phyloP scores from a whole-genome alignment of 2,797 vertebrate species.

The Argya squamiceps region DNA sequence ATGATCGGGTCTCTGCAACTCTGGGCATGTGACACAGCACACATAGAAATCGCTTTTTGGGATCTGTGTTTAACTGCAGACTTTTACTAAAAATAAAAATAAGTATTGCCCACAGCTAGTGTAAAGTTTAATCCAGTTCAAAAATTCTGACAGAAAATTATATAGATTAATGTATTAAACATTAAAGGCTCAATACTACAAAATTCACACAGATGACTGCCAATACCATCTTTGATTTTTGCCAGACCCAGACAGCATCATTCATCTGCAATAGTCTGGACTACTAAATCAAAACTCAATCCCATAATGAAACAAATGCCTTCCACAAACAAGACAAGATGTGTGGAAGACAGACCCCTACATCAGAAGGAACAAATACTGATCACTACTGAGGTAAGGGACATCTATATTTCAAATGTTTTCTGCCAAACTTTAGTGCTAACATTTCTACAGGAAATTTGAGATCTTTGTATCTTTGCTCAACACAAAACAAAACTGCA shows the following conservation, averaged over 20 bases:
- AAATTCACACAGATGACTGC: background rate
- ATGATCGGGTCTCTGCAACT: background rate
- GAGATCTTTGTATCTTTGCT: background rate
- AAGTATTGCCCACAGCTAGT: background rate
- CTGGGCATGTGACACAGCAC: background rate
- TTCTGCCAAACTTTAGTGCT: background rate
- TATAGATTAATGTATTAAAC: background rate
- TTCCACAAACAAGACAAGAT: background rate
- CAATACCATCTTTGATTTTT: background rate
- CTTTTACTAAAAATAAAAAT: background rate
- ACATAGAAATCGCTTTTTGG: fast-evolving
- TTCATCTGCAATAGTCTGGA: background rate
- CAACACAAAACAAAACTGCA: background rate
- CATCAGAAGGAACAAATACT: background rate
- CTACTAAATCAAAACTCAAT: background rate
- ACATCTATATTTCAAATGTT: background rate
- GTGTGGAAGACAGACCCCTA: background rate
- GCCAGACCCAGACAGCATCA: background rate
- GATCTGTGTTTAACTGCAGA: background rate
- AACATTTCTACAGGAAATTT: background rate
- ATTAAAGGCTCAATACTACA: background rate
- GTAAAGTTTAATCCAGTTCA: background rate
- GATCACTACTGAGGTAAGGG: background rate
- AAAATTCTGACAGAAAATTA: background rate
- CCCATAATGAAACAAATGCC: background rate